Evolutionary conservation across 2,888 invertebrate species (phyloP), one percentile per base, ranked within the genome.

Genomic region (Augochlorella aurata): DNA sequence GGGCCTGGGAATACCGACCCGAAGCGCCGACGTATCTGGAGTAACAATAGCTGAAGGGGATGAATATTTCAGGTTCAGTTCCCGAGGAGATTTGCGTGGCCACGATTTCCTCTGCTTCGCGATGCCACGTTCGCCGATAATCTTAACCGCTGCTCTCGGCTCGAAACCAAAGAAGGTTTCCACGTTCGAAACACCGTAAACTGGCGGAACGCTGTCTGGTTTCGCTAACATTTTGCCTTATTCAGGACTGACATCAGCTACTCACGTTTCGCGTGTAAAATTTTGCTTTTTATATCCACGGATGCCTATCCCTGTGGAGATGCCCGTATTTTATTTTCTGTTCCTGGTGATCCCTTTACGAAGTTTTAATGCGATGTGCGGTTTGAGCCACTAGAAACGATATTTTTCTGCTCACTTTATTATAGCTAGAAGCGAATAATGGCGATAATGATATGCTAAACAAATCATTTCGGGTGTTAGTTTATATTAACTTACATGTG

Each of bases 31-130:
- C 66, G 61, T 76, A 70, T 70, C 79, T 70, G 49, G 70, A 71
- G 61, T 71, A 69, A 78, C 73, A 78, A 81, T 58, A 72, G 73
- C 50, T 38, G n/a, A 52, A 29, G 49, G 54, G 54, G 71, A 50
- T 83, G 71, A 86, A 83, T 85, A 79, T 80, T 81, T 74, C 58
- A 79, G 52, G 65, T 9, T 74, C 81, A 61, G 79, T 77, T 38
- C 75, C 72, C 45, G 63, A 21, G 67, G 68, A 80, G 75, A 68
- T 18, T 68, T 21, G 70, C 77, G 74, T 76, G 73, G 29, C 50
- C 38, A 66, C 63, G 65, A 72, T 74, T 78, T 63, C 73, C 73
- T 21, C n/a, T 16, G 24, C 49, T 29, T 38, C 9, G n/a, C 29
- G 47, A 47, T 67, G 24, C 67, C 24, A 21, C 18, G 67, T 18